Percentiles rank a stretch among this genome's conserved stretches.
These are phyloP conservation scores for Axea sp. DNA, from an alignment of 2,888 invertebrate species.

Conservation along the genomic window DNA sequence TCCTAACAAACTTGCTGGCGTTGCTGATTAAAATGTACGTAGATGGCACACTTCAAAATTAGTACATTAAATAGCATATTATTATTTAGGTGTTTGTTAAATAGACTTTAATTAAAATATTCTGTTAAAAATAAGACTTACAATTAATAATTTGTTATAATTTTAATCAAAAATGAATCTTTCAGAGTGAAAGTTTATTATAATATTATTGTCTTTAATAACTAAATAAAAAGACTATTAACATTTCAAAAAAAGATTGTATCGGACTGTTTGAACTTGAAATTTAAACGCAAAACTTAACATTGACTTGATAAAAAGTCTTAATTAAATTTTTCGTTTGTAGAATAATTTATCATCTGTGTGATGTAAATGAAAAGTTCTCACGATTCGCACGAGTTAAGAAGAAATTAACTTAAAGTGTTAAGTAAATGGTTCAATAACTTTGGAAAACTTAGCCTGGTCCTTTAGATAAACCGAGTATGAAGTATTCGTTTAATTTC, in stretches of 20 bases:
- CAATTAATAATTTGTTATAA: too few relatives aligned
- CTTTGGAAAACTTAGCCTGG: constrained; percentile 45
- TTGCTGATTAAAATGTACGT: constrained; percentile 27
- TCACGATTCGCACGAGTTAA: constrained; percentile 16
- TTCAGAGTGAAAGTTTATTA: too few relatives aligned
- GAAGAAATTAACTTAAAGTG: constrained; percentile 53
- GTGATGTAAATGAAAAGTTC: constrained; percentile 36
- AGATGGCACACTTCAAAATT: constrained; percentile 13
- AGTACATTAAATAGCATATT: constrained; percentile 12
- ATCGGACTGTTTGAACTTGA: too few relatives aligned
- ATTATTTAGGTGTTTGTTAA: neutral
- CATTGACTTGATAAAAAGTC: too few relatives aligned
- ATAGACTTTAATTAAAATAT: neutral
- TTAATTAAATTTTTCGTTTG: constrained; percentile 35
- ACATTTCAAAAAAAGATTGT: too few relatives aligned
- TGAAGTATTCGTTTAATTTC: constrained; percentile 53
- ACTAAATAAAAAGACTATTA: too few relatives aligned
- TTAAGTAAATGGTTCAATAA: constrained; percentile 58
- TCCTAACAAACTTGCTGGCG: constrained; percentile 13
- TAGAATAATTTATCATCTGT: constrained; percentile 22
- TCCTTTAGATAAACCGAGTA: constrained; percentile 45
- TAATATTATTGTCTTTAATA: too few relatives aligned
- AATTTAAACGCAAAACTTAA: neutral
- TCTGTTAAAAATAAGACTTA: too few relatives aligned
- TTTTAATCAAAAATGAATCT: too few relatives aligned